Conservation (phyloP, 1,140 invertebrate genomes). For the Berghia stephanieae region DNA sequence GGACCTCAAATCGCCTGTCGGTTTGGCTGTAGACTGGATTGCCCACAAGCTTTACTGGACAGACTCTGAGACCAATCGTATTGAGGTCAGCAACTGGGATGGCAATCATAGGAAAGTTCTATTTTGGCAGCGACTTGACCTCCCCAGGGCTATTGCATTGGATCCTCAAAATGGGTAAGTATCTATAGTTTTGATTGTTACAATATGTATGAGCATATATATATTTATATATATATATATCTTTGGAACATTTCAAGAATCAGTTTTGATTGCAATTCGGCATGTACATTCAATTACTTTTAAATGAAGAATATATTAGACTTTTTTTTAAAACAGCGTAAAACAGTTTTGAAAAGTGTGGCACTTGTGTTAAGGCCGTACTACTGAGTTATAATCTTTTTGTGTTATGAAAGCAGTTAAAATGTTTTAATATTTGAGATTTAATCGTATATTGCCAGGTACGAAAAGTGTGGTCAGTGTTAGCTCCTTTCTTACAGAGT, state of each 20-base stretch:
- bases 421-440: too few relatives aligned
- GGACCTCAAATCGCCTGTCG: slow-evolving; percentile 87
- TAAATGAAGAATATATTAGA: not conserved
- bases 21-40: slow-evolving; percentile 96
- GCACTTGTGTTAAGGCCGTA: not conserved
- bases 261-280: too few relatives aligned
- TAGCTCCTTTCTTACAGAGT: too few relatives aligned
- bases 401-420: too few relatives aligned
- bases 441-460: too few relatives aligned
- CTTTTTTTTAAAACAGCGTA: not conserved
- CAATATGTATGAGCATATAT: not conserved
- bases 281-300: too few relatives aligned
- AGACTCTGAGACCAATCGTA: slow-evolving; percentile 92
- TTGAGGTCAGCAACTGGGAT: slow-evolving; percentile 91
- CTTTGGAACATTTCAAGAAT: too few relatives aligned
- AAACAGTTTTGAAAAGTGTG: not conserved
- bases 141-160: slow-evolving; percentile 92
- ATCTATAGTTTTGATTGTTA: not conserved
- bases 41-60: slow-evolving; percentile 95
- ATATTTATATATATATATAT: not conserved
- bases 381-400: not conserved
- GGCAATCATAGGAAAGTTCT: slow-evolving; percentile 86
- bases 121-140: slow-evolving; percentile 92
- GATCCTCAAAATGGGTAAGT: slow-evolving; percentile 94
- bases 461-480: too few relatives aligned